Evolutionary conservation across 2,797 vertebrate genomes (phyloP), one percentile per base, ranked within the genome.

Genomic region (Helarctos malayanus): DNA sequence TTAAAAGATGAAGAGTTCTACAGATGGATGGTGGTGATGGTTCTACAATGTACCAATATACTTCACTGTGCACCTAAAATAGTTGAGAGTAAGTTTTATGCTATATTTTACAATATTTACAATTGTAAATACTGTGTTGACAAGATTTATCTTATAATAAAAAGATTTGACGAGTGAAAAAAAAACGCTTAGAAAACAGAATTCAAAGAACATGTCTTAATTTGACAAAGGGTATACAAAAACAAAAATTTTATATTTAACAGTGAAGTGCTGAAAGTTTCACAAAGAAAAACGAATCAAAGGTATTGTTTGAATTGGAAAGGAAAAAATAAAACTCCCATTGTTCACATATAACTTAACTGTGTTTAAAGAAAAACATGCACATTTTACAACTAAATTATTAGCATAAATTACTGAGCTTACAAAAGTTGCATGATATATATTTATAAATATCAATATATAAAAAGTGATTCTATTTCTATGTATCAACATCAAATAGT

Each of bases 321-420:
- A 81, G 8, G 38, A 52, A 49, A 81, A 78, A 82, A 63, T 65
- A 41, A 86, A 91, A 79, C 16, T 83, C n/a, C 88, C 13, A 54
- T 18, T 83, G 23, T 87, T 57, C 23, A 86, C 21, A 57, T 54
- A 45, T 14, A 89, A 61, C 59, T 80, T 92, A 59, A 68, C n/a
- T 89, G 8, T 61, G 9, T 84, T 81, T 82, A 89, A 79, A 96
- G 23, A 89, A 81, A 89, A 96, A 41, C 16, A 25, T 71, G 11
- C 8, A 76, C 6, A 78, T 61, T 89, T 19, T 56, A 41, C 7
- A 85, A 89, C 27, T 69, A 79, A 89, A 83, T 90, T 59, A 57
- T 25, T 87, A 89, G 78, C 3, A 87, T 83, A 83, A 95, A 93
- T 79, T 79, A 84, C 25, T 52, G 6, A 59, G 49, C 45, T 95